Conservation (phyloP, 2,888 invertebrate species). For the Dioctria rufipes region DNA sequence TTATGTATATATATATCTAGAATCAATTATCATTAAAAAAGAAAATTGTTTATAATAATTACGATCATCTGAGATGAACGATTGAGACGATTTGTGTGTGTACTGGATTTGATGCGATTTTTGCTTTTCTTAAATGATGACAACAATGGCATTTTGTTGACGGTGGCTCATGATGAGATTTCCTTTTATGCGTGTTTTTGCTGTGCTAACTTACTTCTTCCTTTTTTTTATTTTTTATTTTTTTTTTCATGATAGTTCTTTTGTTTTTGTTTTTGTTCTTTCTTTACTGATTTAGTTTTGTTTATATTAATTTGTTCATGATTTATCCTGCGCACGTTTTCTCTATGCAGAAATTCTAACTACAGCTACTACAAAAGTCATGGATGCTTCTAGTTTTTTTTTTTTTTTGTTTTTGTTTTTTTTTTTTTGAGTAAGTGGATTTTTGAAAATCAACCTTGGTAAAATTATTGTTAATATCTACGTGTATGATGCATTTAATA, state of each 20-base stretch:
- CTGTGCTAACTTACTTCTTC: neutral
- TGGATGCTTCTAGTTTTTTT: slow-evolving; percentile 47
- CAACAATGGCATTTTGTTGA: neutral
- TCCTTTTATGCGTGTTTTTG: slow-evolving; percentile 28
- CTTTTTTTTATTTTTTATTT: neutral
- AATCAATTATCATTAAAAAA: slow-evolving; percentile 18
- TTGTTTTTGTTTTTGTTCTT: slow-evolving; percentile 6
- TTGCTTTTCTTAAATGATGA: neutral
- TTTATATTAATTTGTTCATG: neutral
- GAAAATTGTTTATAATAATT: neutral
- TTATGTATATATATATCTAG: slow-evolving; percentile 1
- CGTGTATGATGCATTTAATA: slow-evolving; percentile 76
- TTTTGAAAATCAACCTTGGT: slow-evolving; percentile 34
- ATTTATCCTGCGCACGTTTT: slow-evolving; percentile 16
- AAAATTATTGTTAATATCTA: slow-evolving; percentile 54
- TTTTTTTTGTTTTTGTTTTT: slow-evolving; percentile 6
- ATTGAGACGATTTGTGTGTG: slow-evolving; percentile 1
- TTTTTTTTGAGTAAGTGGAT: slow-evolving; percentile 44
- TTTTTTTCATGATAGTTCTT: slow-evolving; percentile 15
- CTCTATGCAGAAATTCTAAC: slow-evolving; percentile 48
- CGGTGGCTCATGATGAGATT: slow-evolving; percentile 37
- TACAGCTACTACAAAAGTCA: slow-evolving; percentile 43
- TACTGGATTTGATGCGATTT: slow-evolving; percentile 22
- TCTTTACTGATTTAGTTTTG: neutral
- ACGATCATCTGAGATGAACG: slow-evolving; percentile 24